A percentile compares a stretch with the other conserved stretches of the same genome.
Evolutionary conservation across 2,113 vertebrate genomes (phyloP).

Genomic region (Verasper variegatus): DNA sequence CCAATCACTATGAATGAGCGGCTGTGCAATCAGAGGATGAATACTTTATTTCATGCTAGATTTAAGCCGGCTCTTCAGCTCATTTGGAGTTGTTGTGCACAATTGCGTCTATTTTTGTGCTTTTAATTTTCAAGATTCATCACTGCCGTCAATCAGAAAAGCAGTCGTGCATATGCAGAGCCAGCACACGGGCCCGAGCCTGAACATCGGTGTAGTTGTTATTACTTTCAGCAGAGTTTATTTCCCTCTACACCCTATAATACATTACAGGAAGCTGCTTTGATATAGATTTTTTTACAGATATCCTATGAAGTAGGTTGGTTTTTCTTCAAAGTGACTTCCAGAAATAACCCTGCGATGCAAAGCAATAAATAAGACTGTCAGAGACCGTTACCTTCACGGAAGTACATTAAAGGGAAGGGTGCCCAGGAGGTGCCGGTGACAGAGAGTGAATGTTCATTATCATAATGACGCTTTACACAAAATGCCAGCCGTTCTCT

Average conservation of each 20-base stretch:
- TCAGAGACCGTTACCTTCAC: slow-evolving; percentile 63
- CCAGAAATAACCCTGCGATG: slow-evolving; percentile 72
- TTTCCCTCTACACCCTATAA: slow-evolving; percentile 60
- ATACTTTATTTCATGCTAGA: slow-evolving; percentile 78
- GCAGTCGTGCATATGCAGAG: slow-evolving; percentile 48
- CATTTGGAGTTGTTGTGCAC: slow-evolving; percentile 52
- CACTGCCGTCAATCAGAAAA: slow-evolving; percentile 48
- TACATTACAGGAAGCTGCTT: slow-evolving; percentile 47
- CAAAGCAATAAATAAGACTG: slow-evolving; percentile 73
- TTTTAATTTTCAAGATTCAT: slow-evolving; percentile 59
- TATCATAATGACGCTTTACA: slow-evolving; percentile 65
- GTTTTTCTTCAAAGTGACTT: slow-evolving; percentile 53
- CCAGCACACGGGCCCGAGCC: slow-evolving; percentile 36
- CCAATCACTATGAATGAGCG: slow-evolving; percentile 47
- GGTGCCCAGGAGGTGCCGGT: slow-evolving; percentile 49
- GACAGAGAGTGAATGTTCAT: slow-evolving; percentile 60
- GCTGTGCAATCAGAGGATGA: slow-evolving; percentile 58
- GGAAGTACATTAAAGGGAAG: slow-evolving; percentile 68
- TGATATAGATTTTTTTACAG: slow-evolving; percentile 57
- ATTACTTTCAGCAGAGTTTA: slow-evolving; percentile 59
- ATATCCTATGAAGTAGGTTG: slow-evolving; percentile 50
- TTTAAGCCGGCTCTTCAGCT: slow-evolving; percentile 56
- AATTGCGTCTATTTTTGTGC: slow-evolving; percentile 49
- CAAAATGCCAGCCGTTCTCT: slow-evolving; percentile 58
- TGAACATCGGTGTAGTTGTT: slow-evolving; percentile 14